phyloP scores from a whole-genome alignment of 2,888 invertebrate species.

The Euproctis similis region DNA sequence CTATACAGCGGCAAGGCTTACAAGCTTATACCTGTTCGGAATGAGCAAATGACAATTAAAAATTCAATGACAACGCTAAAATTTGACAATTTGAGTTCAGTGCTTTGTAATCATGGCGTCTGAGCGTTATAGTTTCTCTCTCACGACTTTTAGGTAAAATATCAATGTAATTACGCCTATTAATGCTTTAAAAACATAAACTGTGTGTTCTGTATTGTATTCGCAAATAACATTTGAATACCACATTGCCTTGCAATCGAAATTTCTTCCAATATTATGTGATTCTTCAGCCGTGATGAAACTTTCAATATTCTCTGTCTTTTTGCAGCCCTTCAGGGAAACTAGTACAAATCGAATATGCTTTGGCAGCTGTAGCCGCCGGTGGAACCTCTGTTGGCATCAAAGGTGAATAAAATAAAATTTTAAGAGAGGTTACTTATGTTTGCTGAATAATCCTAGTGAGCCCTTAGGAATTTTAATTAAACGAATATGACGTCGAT shows the following conservation, averaged over 20 bases:
- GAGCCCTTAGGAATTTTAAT: too few relatives aligned
- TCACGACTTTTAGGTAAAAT: slow-evolving; percentile 82
- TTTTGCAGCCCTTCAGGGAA: slow-evolving; percentile 96
- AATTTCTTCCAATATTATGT: too few relatives aligned
- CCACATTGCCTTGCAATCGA: too few relatives aligned
- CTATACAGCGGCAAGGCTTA: too few relatives aligned
- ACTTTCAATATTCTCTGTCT: slow-evolving; percentile 29
- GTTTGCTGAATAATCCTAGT: too few relatives aligned
- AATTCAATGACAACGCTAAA: too few relatives aligned
- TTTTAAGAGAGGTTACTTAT: slow-evolving; percentile 30
- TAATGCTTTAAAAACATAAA: slow-evolving; percentile 3
- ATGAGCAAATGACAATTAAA: too few relatives aligned
- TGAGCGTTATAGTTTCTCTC: slow-evolving; percentile 97
- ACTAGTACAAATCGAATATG: slow-evolving; percentile 99
- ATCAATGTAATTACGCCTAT: slow-evolving; percentile 31
- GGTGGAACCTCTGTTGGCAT: slow-evolving; percentile 99
- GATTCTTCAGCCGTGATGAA: too few relatives aligned
- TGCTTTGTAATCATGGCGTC: slow-evolving; percentile 90
- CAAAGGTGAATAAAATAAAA: slow-evolving; percentile 84
- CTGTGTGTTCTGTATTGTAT: too few relatives aligned
- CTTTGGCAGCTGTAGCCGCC: slow-evolving; percentile 97
- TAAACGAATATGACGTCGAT: too few relatives aligned
- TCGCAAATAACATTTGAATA: too few relatives aligned
- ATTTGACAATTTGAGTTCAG: slow-evolving; percentile 53
- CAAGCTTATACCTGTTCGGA: too few relatives aligned